phyloP scores from a whole-genome alignment of 2,888 invertebrate species.

The Amiota communis region DNA sequence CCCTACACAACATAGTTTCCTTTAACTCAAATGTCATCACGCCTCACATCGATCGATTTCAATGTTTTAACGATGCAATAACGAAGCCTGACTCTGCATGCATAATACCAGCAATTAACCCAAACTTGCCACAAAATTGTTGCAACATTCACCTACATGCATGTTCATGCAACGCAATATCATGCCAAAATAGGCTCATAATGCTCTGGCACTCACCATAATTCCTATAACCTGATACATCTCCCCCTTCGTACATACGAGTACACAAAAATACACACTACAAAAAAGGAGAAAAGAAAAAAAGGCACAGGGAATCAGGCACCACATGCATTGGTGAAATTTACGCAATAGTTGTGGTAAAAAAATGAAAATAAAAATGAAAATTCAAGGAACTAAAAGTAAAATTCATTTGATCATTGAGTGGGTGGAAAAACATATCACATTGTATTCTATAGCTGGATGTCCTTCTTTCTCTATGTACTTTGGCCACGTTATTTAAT shows the following conservation, averaged over 20 bases:
- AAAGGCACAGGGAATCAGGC: constrained; percentile 3
- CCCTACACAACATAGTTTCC: too few relatives aligned
- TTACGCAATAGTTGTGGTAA: constrained; percentile 19
- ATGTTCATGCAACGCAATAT: neutral
- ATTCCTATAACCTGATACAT: neutral
- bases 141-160: neutral
- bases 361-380: neutral
- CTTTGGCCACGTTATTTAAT: constrained; percentile 25
- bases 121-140: neutral
- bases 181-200: constrained; percentile 43
- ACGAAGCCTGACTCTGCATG: too few relatives aligned
- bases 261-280: neutral
- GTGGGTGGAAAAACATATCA: neutral
- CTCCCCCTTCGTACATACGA: neutral
- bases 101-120: too few relatives aligned
- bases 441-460: neutral
- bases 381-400: neutral
- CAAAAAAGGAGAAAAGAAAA: neutral
- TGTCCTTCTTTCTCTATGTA: neutral
- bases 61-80: too few relatives aligned
- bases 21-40: too few relatives aligned
- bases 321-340: neutral
- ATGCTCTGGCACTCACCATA: constrained; percentile 27
- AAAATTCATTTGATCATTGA: neutral
- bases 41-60: too few relatives aligned